phyloP scores from a whole-genome alignment of 2,888 invertebrate species.

The Stenchaetothrips biformis region DNA sequence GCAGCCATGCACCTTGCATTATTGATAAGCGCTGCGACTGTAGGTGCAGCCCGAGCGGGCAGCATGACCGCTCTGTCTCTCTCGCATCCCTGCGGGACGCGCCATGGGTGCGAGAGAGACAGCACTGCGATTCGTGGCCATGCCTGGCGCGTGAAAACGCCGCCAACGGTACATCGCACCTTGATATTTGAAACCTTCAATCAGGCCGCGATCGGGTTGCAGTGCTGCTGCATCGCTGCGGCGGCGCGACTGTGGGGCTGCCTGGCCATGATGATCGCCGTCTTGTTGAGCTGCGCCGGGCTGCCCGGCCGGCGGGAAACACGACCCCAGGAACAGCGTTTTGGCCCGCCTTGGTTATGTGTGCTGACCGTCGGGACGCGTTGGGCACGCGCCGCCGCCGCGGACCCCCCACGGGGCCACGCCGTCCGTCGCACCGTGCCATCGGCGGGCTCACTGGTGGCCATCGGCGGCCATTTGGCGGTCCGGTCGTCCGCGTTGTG shows the following conservation, averaged over 20 bases:
- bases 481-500: too few species aligned
- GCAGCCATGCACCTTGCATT: too few species aligned
- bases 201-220: slow-evolving; percentile 29
- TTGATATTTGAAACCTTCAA: slow-evolving; percentile 27
- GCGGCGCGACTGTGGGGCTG: background rate
- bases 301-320: background rate
- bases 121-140: background rate
- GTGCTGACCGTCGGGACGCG: background rate
- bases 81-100: too few species aligned
- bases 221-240: background rate
- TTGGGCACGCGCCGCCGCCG: background rate
- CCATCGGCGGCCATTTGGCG: too few species aligned
- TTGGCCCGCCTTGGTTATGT: background rate
- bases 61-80: background rate
- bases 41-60: background rate
- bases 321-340: background rate
- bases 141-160: background rate
- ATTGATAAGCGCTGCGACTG: too few species aligned
- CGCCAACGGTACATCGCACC: background rate
- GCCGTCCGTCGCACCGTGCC: too few species aligned
- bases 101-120: background rate
- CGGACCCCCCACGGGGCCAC: too few species aligned
- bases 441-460: too few species aligned
- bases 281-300: background rate
- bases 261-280: background rate